These are phyloP conservation scores for Trichacis sp. DNA, from an alignment of 2,888 invertebrate species.

Conservation along the genomic window DNA sequence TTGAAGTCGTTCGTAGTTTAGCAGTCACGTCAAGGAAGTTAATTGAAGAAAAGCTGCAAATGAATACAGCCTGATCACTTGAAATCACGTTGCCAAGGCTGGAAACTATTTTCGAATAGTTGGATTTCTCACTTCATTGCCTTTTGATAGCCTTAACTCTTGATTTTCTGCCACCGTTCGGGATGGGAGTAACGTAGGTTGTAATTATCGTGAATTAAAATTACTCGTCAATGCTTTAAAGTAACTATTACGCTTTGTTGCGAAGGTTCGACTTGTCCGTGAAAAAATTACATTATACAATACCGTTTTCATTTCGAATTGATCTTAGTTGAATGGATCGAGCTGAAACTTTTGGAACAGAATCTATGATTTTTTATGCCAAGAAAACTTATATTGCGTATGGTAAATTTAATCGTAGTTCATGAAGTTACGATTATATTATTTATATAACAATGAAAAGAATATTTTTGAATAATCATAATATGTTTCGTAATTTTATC, in stretches of 20 bases:
- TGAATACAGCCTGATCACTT: conserved; percentile 60
- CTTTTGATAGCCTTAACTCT: conserved; percentile 30
- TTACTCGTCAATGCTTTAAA: conserved; percentile 20
- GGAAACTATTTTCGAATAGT: conserved; percentile 51
- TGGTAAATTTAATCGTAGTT: background rate
- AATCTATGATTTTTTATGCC: too few species aligned
- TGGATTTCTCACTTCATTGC: conserved; percentile 24
- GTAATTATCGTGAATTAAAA: conserved; percentile 41
- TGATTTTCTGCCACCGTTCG: conserved; percentile 13
- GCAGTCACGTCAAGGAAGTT: conserved; percentile 39
- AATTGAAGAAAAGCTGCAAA: conserved; percentile 52
- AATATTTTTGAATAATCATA: too few species aligned
- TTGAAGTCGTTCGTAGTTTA: background rate
- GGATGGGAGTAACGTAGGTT: conserved; percentile 15
- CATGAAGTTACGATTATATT: too few species aligned
- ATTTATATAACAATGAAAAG: too few species aligned
- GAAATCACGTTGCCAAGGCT: conserved; percentile 52
- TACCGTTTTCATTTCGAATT: conserved; percentile 18
- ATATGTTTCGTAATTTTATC: too few species aligned
- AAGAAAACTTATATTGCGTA: too few species aligned
- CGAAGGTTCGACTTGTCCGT: conserved; percentile 21
- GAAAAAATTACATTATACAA: conserved; percentile 24
- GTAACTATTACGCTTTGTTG: conserved; percentile 32
- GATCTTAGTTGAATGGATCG: conserved; percentile 15
- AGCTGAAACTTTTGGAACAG: conserved; percentile 3